Evolutionary conservation across 2,888 invertebrate species (phyloP).

Genomic region (Limenitis camilla): DNA sequence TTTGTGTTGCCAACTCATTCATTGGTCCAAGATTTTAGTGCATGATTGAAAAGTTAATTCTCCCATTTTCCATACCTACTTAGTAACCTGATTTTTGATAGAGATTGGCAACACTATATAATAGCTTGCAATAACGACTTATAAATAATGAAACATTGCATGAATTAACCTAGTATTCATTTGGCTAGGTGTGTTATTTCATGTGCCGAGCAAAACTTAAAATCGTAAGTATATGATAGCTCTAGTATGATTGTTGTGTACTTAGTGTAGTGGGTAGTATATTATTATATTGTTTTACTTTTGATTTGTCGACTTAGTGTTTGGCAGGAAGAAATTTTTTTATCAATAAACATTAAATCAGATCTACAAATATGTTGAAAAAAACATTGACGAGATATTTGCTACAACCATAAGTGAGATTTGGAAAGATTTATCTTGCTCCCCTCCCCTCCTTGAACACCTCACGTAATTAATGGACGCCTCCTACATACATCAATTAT

Average conservation of each 20-base stretch:
- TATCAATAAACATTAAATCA: no score
- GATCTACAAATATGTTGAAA: no score
- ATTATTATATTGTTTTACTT: background rate
- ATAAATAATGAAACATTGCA: conserved; percentile 31
- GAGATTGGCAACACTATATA: conserved; percentile 8
- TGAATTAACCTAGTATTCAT: conserved; percentile 61
- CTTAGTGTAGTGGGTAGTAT: conserved; percentile 3
- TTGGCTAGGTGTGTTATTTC: conserved; percentile 68
- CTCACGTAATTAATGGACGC: no score
- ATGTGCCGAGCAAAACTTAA: conserved; percentile 69
- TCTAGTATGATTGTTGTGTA: conserved; percentile 4
- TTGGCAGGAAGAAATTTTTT: no score
- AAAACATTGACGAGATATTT: no score
- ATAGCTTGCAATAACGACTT: conserved; percentile 31
- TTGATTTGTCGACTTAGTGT: background rate
- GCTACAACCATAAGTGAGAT: no score
- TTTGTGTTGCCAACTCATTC: no score
- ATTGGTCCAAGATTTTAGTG: no score
- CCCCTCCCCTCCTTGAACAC: no score
- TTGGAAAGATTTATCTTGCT: no score
- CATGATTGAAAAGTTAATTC: background rate
- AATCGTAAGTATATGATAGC: conserved; percentile 53
- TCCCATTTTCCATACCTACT: no score
- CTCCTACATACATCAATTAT: no score
- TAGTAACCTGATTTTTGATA: background rate